Percentiles rank a stretch among this genome's conserved stretches.
These are phyloP conservation scores for Serranus cabrilla DNA, from an alignment of 2,797 vertebrate species.

Conservation along the genomic window DNA sequence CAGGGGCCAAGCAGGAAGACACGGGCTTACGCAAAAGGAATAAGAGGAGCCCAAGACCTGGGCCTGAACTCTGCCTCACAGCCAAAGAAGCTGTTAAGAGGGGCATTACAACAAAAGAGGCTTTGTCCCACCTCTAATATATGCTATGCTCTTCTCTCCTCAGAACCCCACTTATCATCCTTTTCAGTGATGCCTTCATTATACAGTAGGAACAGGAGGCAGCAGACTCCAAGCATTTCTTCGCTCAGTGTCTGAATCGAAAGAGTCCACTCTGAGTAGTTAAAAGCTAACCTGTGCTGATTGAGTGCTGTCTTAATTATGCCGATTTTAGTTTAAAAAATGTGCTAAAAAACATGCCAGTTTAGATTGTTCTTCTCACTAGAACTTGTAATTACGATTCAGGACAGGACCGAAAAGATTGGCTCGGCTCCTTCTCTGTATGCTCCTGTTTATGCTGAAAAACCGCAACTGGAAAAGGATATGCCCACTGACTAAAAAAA, in stretches of 20 bases:
- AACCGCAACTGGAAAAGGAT: conserved; percentile 74
- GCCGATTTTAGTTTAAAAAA: conserved; percentile 45
- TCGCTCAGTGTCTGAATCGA: conserved; percentile 23
- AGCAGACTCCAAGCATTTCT: conserved; percentile 35
- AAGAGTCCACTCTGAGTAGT: conserved; percentile 22
- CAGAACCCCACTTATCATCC: conserved; percentile 60
- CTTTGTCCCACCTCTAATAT: conserved; percentile 79
- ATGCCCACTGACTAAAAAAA: conserved; percentile 52
- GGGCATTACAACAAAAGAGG: conserved; percentile 78
- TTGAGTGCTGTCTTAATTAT: conserved; percentile 44
- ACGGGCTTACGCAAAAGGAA: conserved; percentile 78
- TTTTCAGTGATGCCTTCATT: conserved; percentile 35
- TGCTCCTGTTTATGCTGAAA: conserved; percentile 76
- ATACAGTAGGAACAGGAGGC: conserved; percentile 40
- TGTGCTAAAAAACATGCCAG: conserved; percentile 41
- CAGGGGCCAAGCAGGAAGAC: conserved; percentile 77
- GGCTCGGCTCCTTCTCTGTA: conserved; percentile 43
- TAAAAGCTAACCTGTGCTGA: conserved; percentile 36
- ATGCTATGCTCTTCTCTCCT: conserved; percentile 63
- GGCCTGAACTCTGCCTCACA: conserved; percentile 78
- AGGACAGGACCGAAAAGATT: conserved; percentile 43
- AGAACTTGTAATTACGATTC: conserved; percentile 63
- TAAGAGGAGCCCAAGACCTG: conserved; percentile 76
- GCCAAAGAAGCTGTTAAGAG: conserved; percentile 75
- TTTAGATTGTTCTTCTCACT: conserved; percentile 48